Percentiles rank a stretch among this genome's conserved stretches.
Evolutionary conservation across 2,113 vertebrate genomes (phyloP).

Genomic region (Perca schrenkii): DNA sequence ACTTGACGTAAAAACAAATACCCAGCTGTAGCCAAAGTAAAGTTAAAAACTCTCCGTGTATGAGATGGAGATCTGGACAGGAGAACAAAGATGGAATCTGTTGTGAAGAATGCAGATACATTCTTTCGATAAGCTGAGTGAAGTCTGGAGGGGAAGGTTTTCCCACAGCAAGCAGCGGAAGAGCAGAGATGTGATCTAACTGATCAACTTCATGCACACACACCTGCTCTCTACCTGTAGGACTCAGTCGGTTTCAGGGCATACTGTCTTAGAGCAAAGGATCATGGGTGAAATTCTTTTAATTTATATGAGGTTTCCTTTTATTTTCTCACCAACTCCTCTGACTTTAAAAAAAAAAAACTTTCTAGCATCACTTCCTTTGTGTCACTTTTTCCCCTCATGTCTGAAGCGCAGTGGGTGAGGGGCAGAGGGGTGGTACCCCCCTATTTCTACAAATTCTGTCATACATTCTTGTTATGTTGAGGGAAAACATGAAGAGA

Average conservation of each 20-base stretch:
- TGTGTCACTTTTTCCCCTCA: conserved; percentile 63
- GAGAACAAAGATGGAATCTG: conserved; percentile 69
- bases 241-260: not conserved
- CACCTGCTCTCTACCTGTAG: conserved; percentile 8
- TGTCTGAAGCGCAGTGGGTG: conserved; percentile 11
- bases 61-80: conserved; percentile 40
- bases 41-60: conserved; percentile 1
- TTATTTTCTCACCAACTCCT: not conserved
- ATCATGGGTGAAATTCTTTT: not conserved
- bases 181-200: not conserved
- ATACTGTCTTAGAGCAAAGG: not conserved
- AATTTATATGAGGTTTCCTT: not conserved
- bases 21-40: not conserved
- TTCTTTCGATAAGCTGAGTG: conserved; percentile 65
- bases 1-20: not conserved
- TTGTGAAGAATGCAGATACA: conserved; percentile 72
- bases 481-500: conserved; percentile 10
- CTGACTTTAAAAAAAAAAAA: not conserved
- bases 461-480: conserved; percentile 31
- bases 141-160: conserved; percentile 16
- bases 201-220: not conserved
- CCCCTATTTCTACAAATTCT: not conserved
- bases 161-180: conserved; percentile 3
- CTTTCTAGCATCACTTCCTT: conserved; percentile 52
- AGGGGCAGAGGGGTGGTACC: conserved; percentile 11